Evolutionary conservation across 2,797 vertebrate genomes (phyloP), one percentile per base, ranked within the genome.

Genomic region (Numenius phaeopus): DNA sequence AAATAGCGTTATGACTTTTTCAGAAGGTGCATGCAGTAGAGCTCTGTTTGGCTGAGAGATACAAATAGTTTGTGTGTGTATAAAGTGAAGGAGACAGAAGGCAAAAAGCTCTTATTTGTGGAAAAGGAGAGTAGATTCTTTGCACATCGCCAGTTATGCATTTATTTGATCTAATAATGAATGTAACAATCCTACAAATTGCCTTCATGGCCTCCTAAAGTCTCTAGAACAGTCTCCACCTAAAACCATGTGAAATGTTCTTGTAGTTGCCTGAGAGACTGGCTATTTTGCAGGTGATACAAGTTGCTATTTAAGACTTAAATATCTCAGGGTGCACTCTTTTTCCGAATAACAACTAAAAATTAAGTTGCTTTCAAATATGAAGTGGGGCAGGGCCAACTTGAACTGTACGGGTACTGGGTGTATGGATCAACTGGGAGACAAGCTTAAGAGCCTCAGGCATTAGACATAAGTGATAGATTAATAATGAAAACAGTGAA

Each of bases 1-100:
- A 86, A 91, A 83, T 62, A 83, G 61, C 40, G 11, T 94, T 96
- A 87, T 83, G n/a, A 92, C 37, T 88, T 95, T 97, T 97, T 96
- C 59, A n/a, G 71, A 78, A 95, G 76, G 24, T 69, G 16, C 71
- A 37, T 54, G 32, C 87, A 77, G 76, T 94, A 93, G 88, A 96
- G 94, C 50, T 97, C 18, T 89, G 59, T 80, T 62, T 80, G 76
- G 30, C 47, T 80, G 47, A 32, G 26, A 85, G 21, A n/a, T 47
- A 32, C 9, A 32, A 50, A 58, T 44, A 44, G 39, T 47, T 22
- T 24, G 16, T 52, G 23, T 75, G 9, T 84, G 3, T 42, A 13
- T 55, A 61, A 88, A 89, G 80, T 84, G 91, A 92, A 94, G 89
- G 70, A 96, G 90, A 96, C 77, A 89, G 89, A 95, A 96, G 29